Evolutionary conservation across 2,888 invertebrate species (phyloP), one percentile per base, ranked within the genome.

Genomic region (Zaprionus bogoriensis): DNA sequence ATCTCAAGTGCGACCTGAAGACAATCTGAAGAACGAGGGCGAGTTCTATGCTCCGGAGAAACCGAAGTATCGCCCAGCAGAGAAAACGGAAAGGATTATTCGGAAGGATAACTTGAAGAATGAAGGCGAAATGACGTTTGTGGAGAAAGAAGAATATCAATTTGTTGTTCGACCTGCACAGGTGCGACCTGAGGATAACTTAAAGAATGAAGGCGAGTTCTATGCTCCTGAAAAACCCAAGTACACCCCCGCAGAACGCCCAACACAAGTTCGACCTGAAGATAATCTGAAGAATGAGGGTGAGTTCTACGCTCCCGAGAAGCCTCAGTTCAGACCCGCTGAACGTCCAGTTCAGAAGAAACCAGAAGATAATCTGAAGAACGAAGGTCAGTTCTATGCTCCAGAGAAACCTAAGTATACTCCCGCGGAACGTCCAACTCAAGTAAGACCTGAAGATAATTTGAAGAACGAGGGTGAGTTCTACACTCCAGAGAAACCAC

Each of bases 251-350:
- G 92, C 91, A n/a, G 92, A 93, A 64, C 76, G 66, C 47, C 79
- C 84, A 1, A 91, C 90, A 47, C 92, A 48, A 89, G 92, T 92
- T 0, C 92, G 91, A 78, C 94, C 93, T 48, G 92, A 92, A 78
- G 94, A 94, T 73, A 94, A 94, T 87, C 88, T 94, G 3, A 90
- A 89, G 70, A 92, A 92, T 9, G 93, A 94, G 89, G 93, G 92
- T 12, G 89, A 90, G 3, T 88, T 22, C 93, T 92, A 0, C 89
- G 91, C 46, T 10, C 48, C 48, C 92, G 91, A 55, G 89, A 91
- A 47, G 12, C 90, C 91, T 1, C 72, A 89, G 17, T 92, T 12
- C 12, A 42, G 12, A 6, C 17, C 91, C 73, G 77, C 0, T 53
- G 93, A 94, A 77, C 61, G 83, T 1, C 89, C 89, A 62, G 87